Evolutionary conservation across 2,888 invertebrate species (phyloP), one percentile per base, ranked within the genome.

Genomic region (Cheilosia vulpina): DNA sequence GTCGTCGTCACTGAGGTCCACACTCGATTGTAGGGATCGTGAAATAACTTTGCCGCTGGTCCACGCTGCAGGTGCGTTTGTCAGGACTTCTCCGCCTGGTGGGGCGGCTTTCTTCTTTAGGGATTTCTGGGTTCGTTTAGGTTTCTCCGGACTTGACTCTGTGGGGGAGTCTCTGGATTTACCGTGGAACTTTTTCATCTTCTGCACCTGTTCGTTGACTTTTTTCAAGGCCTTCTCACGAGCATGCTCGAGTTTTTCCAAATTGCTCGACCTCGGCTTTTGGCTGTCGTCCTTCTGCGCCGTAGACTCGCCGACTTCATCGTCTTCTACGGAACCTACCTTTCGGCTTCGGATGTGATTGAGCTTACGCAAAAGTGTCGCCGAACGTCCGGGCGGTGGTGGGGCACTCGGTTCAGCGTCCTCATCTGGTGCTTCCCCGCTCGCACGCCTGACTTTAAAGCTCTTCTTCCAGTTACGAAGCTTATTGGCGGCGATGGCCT

Each of bases 391-490:
- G 0, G 71, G 45, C 7, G 81, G 87, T 13, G 72, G 57, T 2
- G 65, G 47, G 19, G 83, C 78, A 2, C 71, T 13, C 2, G 27
- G 21, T 38, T 41, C 57, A 31, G 63, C 17, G 3, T 68, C 75
- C 38, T 84, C 84, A 3, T 84, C 80, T 1, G 73, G 27, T 7
- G 55, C 41, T 4, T 15, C 27, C 11, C 80, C 73, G 24, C 19
- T 66, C n/a, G 85, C 63, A 21, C 81, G 83, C 19, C 87, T 88
- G 4, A 47, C 11, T 47, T 89, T 90, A 55, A 91, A 89, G 31
- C 89, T 90, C 52, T 89, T 90, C 45, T 89, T 89, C 91, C 91
- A 91, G 69, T 89, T 87, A 72, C 89, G 90, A 13, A 91, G 77
- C 31, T 89, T 90, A 47, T 73, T 87, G 2, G 85, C 71, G 11